phyloP scores from a whole-genome alignment of 2,113 vertebrate genomes.

The Coturnix japonica region DNA sequence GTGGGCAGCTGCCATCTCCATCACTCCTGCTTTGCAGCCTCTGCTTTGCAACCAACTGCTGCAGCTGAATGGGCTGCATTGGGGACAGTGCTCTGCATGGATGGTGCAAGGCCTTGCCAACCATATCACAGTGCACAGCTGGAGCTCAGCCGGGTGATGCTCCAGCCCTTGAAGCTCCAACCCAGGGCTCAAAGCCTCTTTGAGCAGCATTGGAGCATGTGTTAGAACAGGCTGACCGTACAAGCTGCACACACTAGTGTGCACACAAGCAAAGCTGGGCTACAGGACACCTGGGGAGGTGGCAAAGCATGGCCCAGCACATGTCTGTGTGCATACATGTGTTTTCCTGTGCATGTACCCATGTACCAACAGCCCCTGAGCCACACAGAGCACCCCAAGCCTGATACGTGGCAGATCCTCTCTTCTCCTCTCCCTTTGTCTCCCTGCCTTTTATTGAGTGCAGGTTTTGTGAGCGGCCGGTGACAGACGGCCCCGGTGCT shows the following conservation, averaged over 20 bases:
- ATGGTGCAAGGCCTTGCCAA: fast-evolving
- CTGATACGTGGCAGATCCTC: background rate
- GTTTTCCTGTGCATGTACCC: background rate
- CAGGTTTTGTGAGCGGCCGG: slow-evolving; percentile 49
- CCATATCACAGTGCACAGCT: background rate
- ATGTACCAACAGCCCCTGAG: background rate
- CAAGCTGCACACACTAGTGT: fast-evolving
- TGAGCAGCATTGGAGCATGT: fast-evolving
- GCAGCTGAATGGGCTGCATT: background rate
- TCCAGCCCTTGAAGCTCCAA: background rate
- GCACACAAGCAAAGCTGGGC: fast-evolving
- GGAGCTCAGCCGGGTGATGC: background rate
- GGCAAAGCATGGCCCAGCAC: background rate
- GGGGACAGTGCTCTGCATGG: background rate
- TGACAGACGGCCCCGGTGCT: slow-evolving; percentile 74
- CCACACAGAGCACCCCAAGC: background rate
- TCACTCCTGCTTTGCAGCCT: background rate
- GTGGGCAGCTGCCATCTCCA: background rate
- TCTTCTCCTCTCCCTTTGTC: background rate
- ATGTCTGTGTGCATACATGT: fast-evolving
- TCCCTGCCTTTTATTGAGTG: background rate
- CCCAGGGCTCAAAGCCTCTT: background rate
- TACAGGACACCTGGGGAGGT: fast-evolving
- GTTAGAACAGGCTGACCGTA: fast-evolving
- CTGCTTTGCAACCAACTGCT: background rate